Percentiles rank a stretch among this genome's conserved stretches.
Evolutionary conservation across 2,113 vertebrate species (phyloP).

Genomic region (Charadrius vociferus): DNA sequence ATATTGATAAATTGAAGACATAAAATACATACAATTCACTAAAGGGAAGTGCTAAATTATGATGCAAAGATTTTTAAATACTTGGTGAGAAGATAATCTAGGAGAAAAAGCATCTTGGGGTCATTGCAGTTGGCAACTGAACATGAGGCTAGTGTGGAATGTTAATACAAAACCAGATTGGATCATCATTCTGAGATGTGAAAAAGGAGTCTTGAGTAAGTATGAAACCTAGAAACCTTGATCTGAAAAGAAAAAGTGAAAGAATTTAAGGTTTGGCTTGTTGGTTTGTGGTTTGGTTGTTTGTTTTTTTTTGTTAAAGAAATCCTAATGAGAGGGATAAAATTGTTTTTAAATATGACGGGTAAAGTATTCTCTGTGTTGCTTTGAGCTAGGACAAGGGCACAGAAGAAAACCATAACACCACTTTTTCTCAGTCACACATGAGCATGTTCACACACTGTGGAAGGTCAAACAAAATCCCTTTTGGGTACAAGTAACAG

Average conservation of each 20-base stretch:
- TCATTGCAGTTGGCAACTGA: not conserved
- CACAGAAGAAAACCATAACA: not conserved
- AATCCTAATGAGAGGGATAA: not conserved
- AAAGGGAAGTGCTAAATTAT: not conserved
- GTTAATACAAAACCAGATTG: not conserved
- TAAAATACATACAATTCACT: not conserved
- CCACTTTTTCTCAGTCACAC: not conserved
- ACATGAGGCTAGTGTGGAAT: not conserved
- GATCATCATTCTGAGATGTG: not conserved
- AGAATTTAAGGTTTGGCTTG: not conserved
- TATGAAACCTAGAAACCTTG: not conserved
- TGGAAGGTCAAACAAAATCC: not conserved
- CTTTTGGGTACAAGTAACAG: not conserved
- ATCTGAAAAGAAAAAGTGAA: not conserved
- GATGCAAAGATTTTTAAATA: not conserved
- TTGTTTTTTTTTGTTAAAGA: not conserved
- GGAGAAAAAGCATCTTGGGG: not conserved
- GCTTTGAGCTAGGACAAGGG: not conserved
- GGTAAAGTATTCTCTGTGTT: not conserved
- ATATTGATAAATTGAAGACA: not conserved
- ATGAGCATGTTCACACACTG: not conserved
- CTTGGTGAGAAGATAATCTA: not conserved
- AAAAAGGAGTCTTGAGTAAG: not conserved
- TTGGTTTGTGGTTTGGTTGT: no score
- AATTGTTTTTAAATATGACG: not conserved